These are phyloP conservation scores for Aporophyla nigra DNA, from an alignment of 2,888 invertebrate species.

Conservation along the genomic window DNA sequence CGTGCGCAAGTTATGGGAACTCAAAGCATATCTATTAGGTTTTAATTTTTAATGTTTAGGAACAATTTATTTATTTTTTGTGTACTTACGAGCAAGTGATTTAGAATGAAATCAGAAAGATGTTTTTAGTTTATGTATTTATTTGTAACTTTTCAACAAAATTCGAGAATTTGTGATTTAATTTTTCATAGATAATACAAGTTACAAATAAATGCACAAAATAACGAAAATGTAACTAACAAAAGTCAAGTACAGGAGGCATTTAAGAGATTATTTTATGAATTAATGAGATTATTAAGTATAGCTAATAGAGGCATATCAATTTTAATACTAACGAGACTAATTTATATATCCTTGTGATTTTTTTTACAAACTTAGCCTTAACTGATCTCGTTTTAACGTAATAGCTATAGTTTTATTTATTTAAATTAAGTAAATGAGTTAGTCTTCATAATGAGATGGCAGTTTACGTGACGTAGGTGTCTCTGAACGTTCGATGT, in stretches of 20 bases:
- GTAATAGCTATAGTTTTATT: constrained; percentile 36
- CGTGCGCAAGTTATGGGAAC: constrained; percentile 91
- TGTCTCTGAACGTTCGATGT: too few relatives aligned
- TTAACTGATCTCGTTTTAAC: constrained; percentile 59
- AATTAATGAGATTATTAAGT: constrained; percentile 42
- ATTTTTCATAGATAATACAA: background rate
- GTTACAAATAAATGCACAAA: constrained; percentile 20
- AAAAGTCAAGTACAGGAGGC: constrained; percentile 16
- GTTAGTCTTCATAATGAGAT: background rate
- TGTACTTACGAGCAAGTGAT: constrained; percentile 39
- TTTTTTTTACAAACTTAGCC: constrained; percentile 35
- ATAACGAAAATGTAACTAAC: constrained; percentile 1
- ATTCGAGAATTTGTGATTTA: too few relatives aligned
- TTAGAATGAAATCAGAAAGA: background rate
- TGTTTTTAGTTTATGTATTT: constrained; percentile 10
- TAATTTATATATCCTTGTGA: constrained; percentile 46
- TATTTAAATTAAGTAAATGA: constrained; percentile 10
- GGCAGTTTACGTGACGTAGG: background rate
- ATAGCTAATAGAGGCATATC: constrained; percentile 40
- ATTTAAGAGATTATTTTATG: constrained; percentile 40
- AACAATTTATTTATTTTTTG: constrained; percentile 47
- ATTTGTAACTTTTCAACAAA: background rate
- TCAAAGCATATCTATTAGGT: constrained; percentile 74
- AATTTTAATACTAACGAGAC: constrained; percentile 36
- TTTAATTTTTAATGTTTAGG: constrained; percentile 17